These are phyloP conservation scores for Craseonycteris thonglongyai DNA, from an alignment of 2,113 vertebrate genomes.

Conservation along the genomic window DNA sequence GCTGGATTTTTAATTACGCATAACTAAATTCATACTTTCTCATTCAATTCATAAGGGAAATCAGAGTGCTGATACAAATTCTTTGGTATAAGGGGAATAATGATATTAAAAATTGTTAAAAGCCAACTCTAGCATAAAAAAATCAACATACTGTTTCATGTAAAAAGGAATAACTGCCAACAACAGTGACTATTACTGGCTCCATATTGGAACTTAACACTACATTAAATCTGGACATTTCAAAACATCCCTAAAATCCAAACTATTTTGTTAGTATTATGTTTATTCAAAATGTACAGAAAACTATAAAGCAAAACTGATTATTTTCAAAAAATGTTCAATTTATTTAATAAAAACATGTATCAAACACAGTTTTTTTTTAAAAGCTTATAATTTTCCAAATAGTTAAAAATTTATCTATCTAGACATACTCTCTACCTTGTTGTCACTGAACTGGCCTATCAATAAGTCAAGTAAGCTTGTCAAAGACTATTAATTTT, in stretches of 20 bases:
- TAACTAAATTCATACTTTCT: not conserved
- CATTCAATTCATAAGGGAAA: not conserved
- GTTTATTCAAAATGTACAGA: not conserved
- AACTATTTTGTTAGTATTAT: not conserved
- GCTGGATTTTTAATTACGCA: not conserved
- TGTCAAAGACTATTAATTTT: not conserved
- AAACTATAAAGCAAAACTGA: not conserved
- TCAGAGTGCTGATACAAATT: not conserved
- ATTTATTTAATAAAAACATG: not conserved
- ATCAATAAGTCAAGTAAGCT: not conserved
- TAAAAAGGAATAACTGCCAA: not conserved
- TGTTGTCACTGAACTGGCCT: not conserved
- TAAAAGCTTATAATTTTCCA: not conserved
- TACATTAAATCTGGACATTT: not conserved
- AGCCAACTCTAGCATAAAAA: not conserved
- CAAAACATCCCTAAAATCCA: not conserved
- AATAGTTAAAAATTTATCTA: not conserved
- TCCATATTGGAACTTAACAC: not conserved
- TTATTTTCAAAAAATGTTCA: not conserved
- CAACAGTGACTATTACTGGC: not conserved
- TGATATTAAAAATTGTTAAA: not conserved
- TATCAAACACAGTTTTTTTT: not conserved
- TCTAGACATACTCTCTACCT: not conserved
- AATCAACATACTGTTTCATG: not conserved
- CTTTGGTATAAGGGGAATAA: not conserved